phyloP scores from a whole-genome alignment of 2,113 vertebrate species.

The Actenoides hombroni region DNA sequence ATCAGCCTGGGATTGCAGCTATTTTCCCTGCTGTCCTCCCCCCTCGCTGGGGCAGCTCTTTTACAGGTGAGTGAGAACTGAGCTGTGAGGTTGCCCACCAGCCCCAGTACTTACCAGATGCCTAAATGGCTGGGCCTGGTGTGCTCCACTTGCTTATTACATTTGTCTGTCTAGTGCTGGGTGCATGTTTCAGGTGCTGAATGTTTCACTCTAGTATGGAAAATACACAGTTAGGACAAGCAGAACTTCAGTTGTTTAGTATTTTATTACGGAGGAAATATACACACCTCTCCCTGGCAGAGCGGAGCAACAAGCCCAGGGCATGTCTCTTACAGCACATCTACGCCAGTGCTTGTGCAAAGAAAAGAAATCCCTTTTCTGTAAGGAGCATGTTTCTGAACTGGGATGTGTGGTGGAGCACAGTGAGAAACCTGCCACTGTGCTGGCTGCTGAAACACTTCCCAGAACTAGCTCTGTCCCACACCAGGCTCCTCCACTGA shows the following conservation, averaged over 20 bases:
- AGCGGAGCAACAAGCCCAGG: neutral
- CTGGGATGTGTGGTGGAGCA: slow-evolving; percentile 24
- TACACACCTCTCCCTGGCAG: slow-evolving; percentile 41
- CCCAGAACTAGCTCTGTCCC: neutral
- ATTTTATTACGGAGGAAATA: slow-evolving; percentile 64
- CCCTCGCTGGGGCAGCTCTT: neutral
- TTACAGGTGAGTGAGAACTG: neutral
- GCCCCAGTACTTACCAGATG: neutral
- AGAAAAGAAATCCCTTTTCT: slow-evolving; percentile 46
- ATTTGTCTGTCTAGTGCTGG: neutral
- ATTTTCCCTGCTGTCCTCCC: neutral
- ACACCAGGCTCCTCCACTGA: neutral
- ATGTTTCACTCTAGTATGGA: neutral
- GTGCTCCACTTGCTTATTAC: neutral
- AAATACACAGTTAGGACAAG: neutral
- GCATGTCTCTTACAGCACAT: neutral
- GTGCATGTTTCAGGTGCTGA: neutral
- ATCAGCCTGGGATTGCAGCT: neutral
- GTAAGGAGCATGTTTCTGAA: slow-evolving; percentile 28
- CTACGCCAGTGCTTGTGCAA: slow-evolving; percentile 56
- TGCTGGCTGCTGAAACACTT: neutral
- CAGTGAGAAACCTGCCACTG: neutral
- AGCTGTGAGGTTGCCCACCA: neutral
- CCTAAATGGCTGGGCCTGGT: neutral
- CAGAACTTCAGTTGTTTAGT: neutral